Evolutionary conservation across 2,888 invertebrate genomes (phyloP), one percentile per base, ranked within the genome.

Genomic region (Pollenia griseotomentosa): DNA sequence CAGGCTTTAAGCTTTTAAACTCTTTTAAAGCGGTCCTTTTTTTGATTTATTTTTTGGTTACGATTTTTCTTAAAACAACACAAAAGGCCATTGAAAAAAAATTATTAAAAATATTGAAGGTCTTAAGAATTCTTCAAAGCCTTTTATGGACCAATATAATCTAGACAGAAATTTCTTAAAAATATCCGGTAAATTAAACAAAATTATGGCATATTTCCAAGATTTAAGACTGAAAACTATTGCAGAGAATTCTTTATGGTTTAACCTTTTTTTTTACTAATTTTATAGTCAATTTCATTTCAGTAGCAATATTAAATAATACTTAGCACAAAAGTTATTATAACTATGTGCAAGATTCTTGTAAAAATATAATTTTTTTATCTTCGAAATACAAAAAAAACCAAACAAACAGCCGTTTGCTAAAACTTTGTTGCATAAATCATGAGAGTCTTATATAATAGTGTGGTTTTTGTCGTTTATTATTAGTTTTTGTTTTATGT

Each of bases 401-500:
- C 23, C 23, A 7, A 8, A 14, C 9, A 55, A 55, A 55, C 19
- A 11, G 23, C 19, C 9, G 1, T 19, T 57, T 61, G 59, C 40
- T 40, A 40, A 61, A 61, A 61, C 11, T 23, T 19, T 57, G 11
- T 23, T 57, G 23, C 23, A 19, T 57, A 57, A 57, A 23, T 11
- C 59, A 61, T 40, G 16, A 19, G 33, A 61, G 42, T 63, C 10
- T 63, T 42, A 42, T 63, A n/a, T 42, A 63, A 63, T 42, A 42
- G 4, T 57, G 3, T 63, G 33, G 33, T 33, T 33, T 33, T 46
- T 68, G 65, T 19, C n/a, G 19, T 12, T 12, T 11, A 10, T 42
- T 19, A 42, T 42, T 71, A 4, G 12, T 42, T 46, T 53, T 74
- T 53, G 61, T 74, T 78, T 9, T 65, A 63, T 14, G 55, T 78